phyloP scores from a whole-genome alignment of 2,888 invertebrate species.

The Thera obeliscata region DNA sequence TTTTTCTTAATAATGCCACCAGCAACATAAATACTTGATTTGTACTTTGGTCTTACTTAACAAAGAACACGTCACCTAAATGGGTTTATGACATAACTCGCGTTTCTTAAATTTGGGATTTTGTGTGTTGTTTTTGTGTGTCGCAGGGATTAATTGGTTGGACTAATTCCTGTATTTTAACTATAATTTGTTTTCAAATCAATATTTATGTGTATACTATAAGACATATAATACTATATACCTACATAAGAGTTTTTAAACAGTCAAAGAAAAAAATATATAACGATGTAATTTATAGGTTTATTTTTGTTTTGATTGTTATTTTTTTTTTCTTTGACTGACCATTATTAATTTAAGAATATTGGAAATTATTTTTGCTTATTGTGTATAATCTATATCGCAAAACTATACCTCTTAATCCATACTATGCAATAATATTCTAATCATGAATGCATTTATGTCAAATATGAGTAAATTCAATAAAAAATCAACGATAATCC shows the following conservation, averaged over 20 bases:
- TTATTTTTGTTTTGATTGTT: slow-evolving; percentile 30
- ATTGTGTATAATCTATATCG: slow-evolving; percentile 2
- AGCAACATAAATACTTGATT: too few relatives aligned
- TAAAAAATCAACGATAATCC: slow-evolving; percentile 5
- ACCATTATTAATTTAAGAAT: not conserved
- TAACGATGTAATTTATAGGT: slow-evolving; percentile 33
- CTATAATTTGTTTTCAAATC: not conserved
- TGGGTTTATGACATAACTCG: slow-evolving; percentile 7
- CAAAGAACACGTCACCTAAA: not conserved
- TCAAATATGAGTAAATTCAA: not conserved
- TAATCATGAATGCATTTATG: not conserved
- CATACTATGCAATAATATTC: not conserved
- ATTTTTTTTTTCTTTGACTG: slow-evolving; percentile 39
- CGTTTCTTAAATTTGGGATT: slow-evolving; percentile 11
- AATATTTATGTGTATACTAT: not conserved
- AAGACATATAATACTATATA: not conserved
- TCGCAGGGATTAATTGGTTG: slow-evolving; percentile 60
- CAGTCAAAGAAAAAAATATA: slow-evolving; percentile 37
- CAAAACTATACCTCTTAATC: not conserved
- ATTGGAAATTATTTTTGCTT: slow-evolving; percentile 1
- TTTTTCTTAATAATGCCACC: too few relatives aligned
- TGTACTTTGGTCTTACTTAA: not conserved
- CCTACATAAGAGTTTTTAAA: not conserved
- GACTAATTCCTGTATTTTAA: slow-evolving; percentile 52
- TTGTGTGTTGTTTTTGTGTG: slow-evolving; percentile 1